Evolutionary conservation across 37 sponge, comb jelly and placozoan genomes (phyloP).

Genomic region (Ianthella basta): DNA sequence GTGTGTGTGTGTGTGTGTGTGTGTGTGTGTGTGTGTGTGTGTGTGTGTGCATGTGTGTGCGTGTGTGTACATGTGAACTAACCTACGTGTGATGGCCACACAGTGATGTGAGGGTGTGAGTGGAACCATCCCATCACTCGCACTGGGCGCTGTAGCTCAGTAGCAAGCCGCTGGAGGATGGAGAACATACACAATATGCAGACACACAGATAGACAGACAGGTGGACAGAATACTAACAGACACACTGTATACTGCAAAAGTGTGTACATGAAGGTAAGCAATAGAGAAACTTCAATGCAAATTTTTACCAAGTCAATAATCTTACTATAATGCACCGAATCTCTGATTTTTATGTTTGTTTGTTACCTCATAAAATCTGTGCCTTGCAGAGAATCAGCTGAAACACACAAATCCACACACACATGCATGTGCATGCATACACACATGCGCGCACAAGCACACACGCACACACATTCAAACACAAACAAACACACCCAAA

Average conservation of each 20-base stretch:
- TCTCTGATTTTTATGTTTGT: too few relatives aligned
- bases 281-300: not conserved
- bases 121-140: slow-evolving; percentile 96
- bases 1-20: not conserved
- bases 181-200: not conserved
- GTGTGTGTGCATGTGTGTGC: too few relatives aligned
- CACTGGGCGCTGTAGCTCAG: slow-evolving; percentile 45
- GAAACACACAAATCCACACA: not conserved
- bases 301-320: too few relatives aligned
- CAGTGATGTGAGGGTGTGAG: slow-evolving; percentile 97
- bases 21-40: not conserved
- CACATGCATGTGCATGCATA: not conserved
- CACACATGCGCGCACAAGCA: slow-evolving; percentile 28
- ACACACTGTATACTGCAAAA: not conserved
- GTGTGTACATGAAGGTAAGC: too few relatives aligned
- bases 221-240: not conserved
- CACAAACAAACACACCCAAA: slow-evolving; percentile 13
- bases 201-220: not conserved
- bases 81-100: slow-evolving; percentile 96
- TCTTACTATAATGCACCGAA: too few relatives aligned
- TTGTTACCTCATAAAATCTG: too few relatives aligned
- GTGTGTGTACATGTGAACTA: not conserved
- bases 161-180: slow-evolving; percentile 31
- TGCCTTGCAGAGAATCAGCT: too few relatives aligned
- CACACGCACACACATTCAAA: not conserved